Base-by-base conservation (phyloP, 2,888 invertebrate genomes). In the Agrenia bidenticulata region DNA sequence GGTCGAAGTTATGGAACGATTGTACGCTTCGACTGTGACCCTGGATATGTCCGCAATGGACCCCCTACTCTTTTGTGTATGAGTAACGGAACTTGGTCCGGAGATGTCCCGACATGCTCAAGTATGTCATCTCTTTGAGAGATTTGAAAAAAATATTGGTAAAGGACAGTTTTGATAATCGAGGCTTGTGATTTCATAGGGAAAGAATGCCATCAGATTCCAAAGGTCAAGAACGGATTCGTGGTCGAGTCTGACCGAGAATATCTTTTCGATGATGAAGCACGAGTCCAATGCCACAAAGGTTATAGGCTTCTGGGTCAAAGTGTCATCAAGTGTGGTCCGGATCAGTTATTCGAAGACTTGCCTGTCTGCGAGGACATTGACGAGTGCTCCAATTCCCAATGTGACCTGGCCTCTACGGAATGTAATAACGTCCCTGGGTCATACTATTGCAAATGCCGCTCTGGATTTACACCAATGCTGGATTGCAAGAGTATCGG, bases 31-130 rank as follows among this genome's bases (percentile, higher is more conserved):
- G 93, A 93, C 80, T 95, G 94, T 78, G 93, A 94, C 78, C 88
- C 93, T 5, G 94, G 94, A 2, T 94, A 93, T 78, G 87, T 91
- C 62, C 85, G 94, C 73, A 88, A 86, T 74, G 94, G 94, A 32
- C 89, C 90, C 78, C 94, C 94, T 17, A 94, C 94, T 2, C 85
- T 94, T 49, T 85, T 93, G 41, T 95, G 94, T 79, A 94, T 94
- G 92, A 94, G 93, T 78, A 94, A 94, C 78, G 94, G 94, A 58
- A 93, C 94, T 11, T 95, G 94, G 94, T 94, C 94, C 66, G 92
- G 92, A 66, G 88, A 90, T 74, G 92, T 94, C 2, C 94, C 94
- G 1, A 87, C 88, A 4, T 94, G 94, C 80, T 86, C 90, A 39
- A 86, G 92, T 82, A 84, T 45, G 45, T 5, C 5, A 45, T 5